Evolutionary conservation across 2,113 vertebrate species (phyloP), one percentile per base, ranked within the genome.

Genomic region (human (Homo sapiens)): DNA sequence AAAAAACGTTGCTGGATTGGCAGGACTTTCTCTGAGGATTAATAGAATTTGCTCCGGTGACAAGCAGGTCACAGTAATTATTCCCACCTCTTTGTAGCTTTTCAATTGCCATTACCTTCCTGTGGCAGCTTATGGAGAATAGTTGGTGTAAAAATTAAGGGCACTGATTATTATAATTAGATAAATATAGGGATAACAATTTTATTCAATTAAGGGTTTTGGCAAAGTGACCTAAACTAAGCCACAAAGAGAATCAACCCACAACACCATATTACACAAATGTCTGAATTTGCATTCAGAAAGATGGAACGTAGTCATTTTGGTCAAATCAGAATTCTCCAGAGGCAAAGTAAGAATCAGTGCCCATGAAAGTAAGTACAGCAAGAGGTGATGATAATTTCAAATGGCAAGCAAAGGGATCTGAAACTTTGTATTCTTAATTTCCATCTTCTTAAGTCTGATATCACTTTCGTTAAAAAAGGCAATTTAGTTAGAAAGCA

Each of bases 11-110:
- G 38, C 59, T 76, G 35, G 14, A 81, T 87, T 92, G 75, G 83
- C 93, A 88, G 55, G 38, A 59, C 32, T 87, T 89, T 81, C 68
- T 90, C 84, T 27, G 61, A 94, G 68, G 88, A 95, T 90, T 94
- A 95, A 91, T 70, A 81, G 66, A 85, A 76, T 87, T 96, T 96
- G 32, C 91, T 78, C 85, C 79, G n/a, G 86, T 89, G 30, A 38
- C 84, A 92, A 94, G n/a, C 27, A 94, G 93, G 97, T 88, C 93
- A 96, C 6, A 30, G n/a, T 79, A 86, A 94, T 95, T 94, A 96
- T 79, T 43, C 52, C 38, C 88, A 95, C 48, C n/a, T 85, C 87
- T 89, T 96, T 91, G n/a, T 80, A 80, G 50, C 32, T 89, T 97
- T 96, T 93, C 87, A 78, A 38, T 90, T 89, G 75, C 73, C 89